Base-by-base conservation (phyloP, 2,888 invertebrate genomes). In the Calameuta pallipes region DNA sequence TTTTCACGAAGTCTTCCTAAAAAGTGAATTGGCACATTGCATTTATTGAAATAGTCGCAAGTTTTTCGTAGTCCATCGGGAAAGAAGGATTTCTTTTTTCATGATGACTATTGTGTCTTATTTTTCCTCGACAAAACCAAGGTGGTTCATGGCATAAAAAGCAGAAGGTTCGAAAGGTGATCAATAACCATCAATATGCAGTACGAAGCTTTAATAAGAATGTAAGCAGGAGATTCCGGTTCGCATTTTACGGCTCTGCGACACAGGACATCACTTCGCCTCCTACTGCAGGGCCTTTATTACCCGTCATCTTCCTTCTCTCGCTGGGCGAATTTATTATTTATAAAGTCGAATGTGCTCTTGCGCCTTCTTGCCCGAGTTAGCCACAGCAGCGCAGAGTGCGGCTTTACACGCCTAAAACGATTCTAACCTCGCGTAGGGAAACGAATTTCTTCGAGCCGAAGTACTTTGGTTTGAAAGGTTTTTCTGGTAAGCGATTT, bases 181-280 rank as follows among this genome's bases (percentile, higher is more conserved):
- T 90, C 89, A 87, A 89, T 89, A 87, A 87, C 85, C 88, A 86
- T 88, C 88, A 89, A 90, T 90, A 88, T 89, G 87, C 87, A 86
- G 82, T 84, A 84, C 85, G 84, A 87, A 83, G 87, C 87, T 89
- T 90, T 89, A 89, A 89, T 88, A 89, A 90, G 88, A 86, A 86
- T 84, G 85, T 85, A 56, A 56, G 56, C 56, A 56, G 56, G 56
- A 56, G 56, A 56, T 56, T 56, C 23, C 23, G 56, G 56, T 23
- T 23, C 56, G 56, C 23, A 56, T 88, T 91, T 90, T 91, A 90
- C 85, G 89, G 89, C 87, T 88, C 81, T 81, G 86, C 86, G 88
- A 90, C 90, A 90, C 87, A 90, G 88, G 87, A 91, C 89, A 87
- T 90, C 90, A 90, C 91, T 90, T 89, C 85, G 86, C 83, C 85